Base-by-base conservation (phyloP, 2,888 invertebrate species). In the Oscheius sp. region DNA sequence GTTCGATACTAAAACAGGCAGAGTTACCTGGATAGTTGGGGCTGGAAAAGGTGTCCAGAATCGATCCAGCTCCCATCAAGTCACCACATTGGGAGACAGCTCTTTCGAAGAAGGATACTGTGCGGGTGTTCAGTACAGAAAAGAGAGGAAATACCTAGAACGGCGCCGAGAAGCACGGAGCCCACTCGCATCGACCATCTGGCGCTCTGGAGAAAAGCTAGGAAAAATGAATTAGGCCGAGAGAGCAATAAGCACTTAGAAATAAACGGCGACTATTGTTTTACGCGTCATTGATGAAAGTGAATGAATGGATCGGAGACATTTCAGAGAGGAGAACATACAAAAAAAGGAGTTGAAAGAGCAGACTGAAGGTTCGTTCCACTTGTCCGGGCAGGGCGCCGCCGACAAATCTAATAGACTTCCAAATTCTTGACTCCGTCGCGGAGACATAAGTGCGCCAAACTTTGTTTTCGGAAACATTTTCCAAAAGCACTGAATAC, bases 131-230 rank as follows among this genome's bases (percentile, higher is more conserved):
- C 29, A 33, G 1, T 42, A 33, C 33, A 13, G 55, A 37, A 32
- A 33, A 11, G 2, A 5, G 10, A 21, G 50, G 1, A 68, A 66
- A 32, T 55, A 68, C 68, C 55, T n/a, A 68, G 29, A 68, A 53
- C 35, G 13, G 37, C 35, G 68, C 53, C 68, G 37, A 68, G 68
- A n/a, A 68, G 68, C n/a, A 68, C n/a, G 42, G 53, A 53, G 53
- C 32, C 42, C 55, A 55, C 35, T 68, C 68, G 68, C 68, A 68
- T 68, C 68, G 68, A 68, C 68, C 68, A 68, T 68, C 68, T 53
- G 68, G 65, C 29, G 29, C 2, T 35, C 60, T 32, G n/a, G 48
- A 21, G 48, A 63, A 53, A 29, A 29, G 53, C 42, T 42, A 42
- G 42, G 42, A 42, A 42, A 42, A 42, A 42, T 42, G 42, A 42